Percentiles rank a stretch among this genome's conserved stretches.
Evolutionary conservation across 2,797 vertebrate genomes (phyloP).

Genomic region (Helarctos malayanus): DNA sequence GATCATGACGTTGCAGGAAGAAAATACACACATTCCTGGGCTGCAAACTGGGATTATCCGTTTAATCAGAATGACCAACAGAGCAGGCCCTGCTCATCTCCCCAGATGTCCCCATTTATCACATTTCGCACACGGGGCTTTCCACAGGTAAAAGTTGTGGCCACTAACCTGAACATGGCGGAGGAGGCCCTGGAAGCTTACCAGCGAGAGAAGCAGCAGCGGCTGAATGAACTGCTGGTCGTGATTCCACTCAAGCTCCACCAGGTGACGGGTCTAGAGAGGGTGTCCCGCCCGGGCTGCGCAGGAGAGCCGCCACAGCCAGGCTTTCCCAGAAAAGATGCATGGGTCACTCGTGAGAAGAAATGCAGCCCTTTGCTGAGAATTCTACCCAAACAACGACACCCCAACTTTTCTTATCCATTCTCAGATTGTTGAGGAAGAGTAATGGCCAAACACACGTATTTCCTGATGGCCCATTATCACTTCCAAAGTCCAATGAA

Average conservation of each 20-base stretch:
- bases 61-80: not conserved
- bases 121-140: constrained; percentile 21
- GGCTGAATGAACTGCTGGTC: constrained; percentile 93
- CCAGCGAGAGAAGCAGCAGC: constrained; percentile 95
- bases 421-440: constrained; percentile 20
- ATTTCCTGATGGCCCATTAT: not conserved
- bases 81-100: not conserved
- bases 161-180: constrained; percentile 86
- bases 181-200: constrained; percentile 93
- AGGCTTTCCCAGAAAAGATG: not conserved
- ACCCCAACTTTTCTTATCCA: not conserved
- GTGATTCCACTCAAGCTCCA: constrained; percentile 94
- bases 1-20: not conserved
- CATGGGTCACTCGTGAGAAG: not conserved
- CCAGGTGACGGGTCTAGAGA: constrained; percentile 90
- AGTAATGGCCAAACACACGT: not conserved
- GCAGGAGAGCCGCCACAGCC: not conserved
- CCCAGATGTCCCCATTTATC: not conserved
- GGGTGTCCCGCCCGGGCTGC: rapidly evolving
- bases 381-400: not conserved
- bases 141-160: constrained; percentile 91
- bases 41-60: not conserved
- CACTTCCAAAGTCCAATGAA: not conserved
- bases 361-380: not conserved
- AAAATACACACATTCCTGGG: not conserved